Base-by-base conservation (phyloP, 2,113 vertebrate genomes). In the Pan paniscus region DNA sequence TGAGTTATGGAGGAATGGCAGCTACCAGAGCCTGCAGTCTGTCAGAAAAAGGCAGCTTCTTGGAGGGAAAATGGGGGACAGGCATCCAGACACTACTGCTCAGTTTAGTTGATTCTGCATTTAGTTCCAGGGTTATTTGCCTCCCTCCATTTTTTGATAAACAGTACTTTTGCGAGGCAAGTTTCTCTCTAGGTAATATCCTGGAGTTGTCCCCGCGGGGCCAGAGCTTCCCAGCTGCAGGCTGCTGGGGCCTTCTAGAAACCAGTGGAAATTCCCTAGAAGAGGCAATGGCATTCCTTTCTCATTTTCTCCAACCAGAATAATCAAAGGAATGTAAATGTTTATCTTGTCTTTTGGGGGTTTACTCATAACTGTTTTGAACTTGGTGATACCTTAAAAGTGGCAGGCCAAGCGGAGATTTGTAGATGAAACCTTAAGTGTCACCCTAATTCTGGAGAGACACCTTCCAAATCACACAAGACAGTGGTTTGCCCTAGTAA, bases 351-450 rank as follows among this genome's bases (percentile, higher is more conserved):
- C 68, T 72, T 86, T 64, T 73, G 48, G 10, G 46, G 57, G 6
- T 79, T 96, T 78, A 82, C 18, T 79, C 48, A 89, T 57, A 93
- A 89, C n/a, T 89, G 3, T 94, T 57, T 43, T 67, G 79, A 90
- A 82, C n/a, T 88, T 38, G 81, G 50, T 81, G 30, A 57, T 46
- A 46, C 55, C 68, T 90, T 95, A 78, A 30, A 83, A 68, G 50
- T 76, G 83, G 83, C 64, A 78, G 52, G 57, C 35, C 40, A 57
- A 22, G 35, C 50, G 9, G 72, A 72, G 80, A 82, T 86, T 75
- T 86, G 8, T 14, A 93, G n/a, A 61, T 78, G 61, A 80, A 94
- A 75, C 40, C 35, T 20, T 14, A 50, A 40, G 22, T 32, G 23
- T 88, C 57, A 61, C 12, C 0, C 8, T 89, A 72, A 90, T 86